Evolutionary conservation across 2,888 invertebrate species (phyloP), one percentile per base, ranked within the genome.

Genomic region (Erebia epiphron): DNA sequence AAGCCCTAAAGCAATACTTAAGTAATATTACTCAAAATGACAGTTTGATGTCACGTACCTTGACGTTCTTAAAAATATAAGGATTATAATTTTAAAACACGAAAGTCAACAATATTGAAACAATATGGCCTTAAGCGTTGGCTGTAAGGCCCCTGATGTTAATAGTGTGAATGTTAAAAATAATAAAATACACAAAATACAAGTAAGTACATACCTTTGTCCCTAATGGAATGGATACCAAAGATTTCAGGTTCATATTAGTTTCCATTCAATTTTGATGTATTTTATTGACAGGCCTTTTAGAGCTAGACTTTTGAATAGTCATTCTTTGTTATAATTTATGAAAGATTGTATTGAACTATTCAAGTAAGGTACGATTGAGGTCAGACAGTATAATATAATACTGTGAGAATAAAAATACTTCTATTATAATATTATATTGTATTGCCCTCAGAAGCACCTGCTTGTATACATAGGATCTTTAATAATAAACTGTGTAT

Each of bases 331-430:
- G 61, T 2, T 46, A 61, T 60, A 43, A 60, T 61, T 61, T 61
- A 61, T 61, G 1, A 14, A 35, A 26, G 43, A 11, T 61, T 61
- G 61, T 43, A 41, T 58, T 58, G 58, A 58, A 35, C 16, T 35
- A 35, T 43, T 16, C 16, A 46, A 18, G 61, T 13, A 61, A 11
- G 43, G 41, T 10, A 4, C 43, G 9, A 60, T 60, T 60, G 43
- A 41, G 60, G 61, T 43, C 61, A 61, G 16, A n/a, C 43, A 18
- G 46, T 13, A 46, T 46, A 46, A 35, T 7, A 35, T 35, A 60
- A 60, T 60, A 61, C 18, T 61, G 61, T 61, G 61, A 46, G 61
- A 43, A 61, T 61, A 60, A 60, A 43, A 61, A 61, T 46, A 50
- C 14, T 14, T 14, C 50, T 50, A 50, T 13, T 50, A 43, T 52